Conservation (phyloP, 2,113 vertebrate species). For the Alexandromys fortis region DNA sequence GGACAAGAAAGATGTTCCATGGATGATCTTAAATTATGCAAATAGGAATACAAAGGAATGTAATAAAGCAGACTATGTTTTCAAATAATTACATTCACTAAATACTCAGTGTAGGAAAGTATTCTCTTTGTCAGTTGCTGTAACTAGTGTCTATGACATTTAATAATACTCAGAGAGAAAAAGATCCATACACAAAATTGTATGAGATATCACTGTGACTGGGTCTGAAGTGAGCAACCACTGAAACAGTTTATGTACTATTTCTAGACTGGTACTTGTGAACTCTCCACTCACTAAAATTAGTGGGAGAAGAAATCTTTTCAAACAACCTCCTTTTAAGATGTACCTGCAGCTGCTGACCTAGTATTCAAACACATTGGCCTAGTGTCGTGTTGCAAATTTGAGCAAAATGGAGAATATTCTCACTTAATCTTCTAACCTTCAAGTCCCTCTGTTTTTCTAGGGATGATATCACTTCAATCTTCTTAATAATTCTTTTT, state of each 20-base stretch:
- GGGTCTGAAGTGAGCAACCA: neutral
- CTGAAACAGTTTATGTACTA: neutral
- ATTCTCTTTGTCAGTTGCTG: neutral
- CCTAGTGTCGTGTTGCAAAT: too few relatives aligned
- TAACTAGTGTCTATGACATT: neutral
- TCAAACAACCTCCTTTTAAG: neutral
- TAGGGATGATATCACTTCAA: neutral
- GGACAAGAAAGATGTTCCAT: neutral
- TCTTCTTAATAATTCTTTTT: neutral
- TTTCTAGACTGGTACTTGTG: neutral
- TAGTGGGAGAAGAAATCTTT: neutral
- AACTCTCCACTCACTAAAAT: neutral
- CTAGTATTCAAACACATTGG: neutral
- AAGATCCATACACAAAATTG: neutral
- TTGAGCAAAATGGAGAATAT: neutral
- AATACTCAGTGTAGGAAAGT: neutral
- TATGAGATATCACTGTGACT: neutral
- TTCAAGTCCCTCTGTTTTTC: neutral
- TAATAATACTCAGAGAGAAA: too few relatives aligned
- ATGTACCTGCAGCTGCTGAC: too few relatives aligned
- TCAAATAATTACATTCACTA: constrained; percentile 5
- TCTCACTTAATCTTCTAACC: too few relatives aligned
- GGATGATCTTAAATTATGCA: neutral
- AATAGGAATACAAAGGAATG: neutral
- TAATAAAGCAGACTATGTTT: neutral